Evolutionary conservation across 2,888 invertebrate genomes (phyloP).

Genomic region (Cremastinae sp.): DNA sequence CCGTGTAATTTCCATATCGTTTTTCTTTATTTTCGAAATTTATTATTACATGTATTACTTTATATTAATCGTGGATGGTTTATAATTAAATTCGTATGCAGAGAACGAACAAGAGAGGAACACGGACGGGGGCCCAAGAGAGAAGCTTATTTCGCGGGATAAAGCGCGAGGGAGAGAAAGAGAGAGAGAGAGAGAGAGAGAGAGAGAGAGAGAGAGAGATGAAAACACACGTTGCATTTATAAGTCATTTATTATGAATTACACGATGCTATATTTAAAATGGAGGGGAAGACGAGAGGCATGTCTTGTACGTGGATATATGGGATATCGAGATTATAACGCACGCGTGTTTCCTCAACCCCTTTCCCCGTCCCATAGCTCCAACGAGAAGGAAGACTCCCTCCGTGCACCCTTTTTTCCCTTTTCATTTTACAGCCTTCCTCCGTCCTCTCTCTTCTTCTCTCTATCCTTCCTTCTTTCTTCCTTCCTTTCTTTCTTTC

Average conservation of each 20-base stretch:
- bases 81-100: conserved; percentile 7
- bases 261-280: conserved; percentile 80
- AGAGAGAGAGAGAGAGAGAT: conserved; percentile 36
- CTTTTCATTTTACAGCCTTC: conserved; percentile 43
- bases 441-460: background rate
- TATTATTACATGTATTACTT: no score
- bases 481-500: no score
- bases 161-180: no score
- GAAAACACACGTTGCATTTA: conserved; percentile 79
- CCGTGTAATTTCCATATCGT: conserved; percentile 46
- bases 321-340: conserved; percentile 80
- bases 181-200: conserved; percentile 44
- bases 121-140: background rate
- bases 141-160: conserved; percentile 64
- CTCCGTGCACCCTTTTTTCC: conserved; percentile 42
- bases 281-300: conserved; percentile 72
- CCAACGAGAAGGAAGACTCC: conserved; percentile 64
- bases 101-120: background rate
- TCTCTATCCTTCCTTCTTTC: conserved; percentile 7
- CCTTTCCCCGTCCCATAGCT: conserved; percentile 57
- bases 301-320: conserved; percentile 79
- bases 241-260: conserved; percentile 81
- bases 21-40: background rate
- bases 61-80: conserved; percentile 10
- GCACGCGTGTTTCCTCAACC: conserved; percentile 70